phyloP scores from a whole-genome alignment of 1,140 invertebrate species.

The Drosophila paulistorum region DNA sequence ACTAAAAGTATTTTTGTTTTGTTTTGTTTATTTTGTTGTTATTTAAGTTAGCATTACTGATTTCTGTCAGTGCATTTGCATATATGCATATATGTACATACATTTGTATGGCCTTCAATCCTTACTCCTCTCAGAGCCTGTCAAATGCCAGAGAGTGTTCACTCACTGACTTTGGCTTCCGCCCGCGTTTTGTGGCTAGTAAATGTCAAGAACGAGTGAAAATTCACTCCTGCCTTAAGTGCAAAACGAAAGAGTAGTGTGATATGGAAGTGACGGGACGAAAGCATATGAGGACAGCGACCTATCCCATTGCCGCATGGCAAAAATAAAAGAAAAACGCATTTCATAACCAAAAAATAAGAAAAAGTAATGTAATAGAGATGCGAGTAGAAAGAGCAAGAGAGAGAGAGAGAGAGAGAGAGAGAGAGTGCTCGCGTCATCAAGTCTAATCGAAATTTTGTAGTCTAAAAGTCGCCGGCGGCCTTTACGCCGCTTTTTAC shows the following conservation, averaged over 20 bases:
- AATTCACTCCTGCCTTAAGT: constrained; percentile 70
- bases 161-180: background rate
- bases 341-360: constrained; percentile 14
- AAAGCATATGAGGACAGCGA: constrained; percentile 49
- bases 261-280: constrained; percentile 11
- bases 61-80: constrained; percentile 16
- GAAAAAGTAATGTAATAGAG: background rate
- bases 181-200: constrained; percentile 44
- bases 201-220: constrained; percentile 79
- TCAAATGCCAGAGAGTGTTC: constrained; percentile 66
- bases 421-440: background rate
- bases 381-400: background rate
- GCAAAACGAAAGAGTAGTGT: constrained; percentile 34
- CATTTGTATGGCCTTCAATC: background rate
- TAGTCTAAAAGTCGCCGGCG: constrained; percentile 7
- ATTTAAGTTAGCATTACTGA: background rate
- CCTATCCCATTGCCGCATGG: constrained; percentile 24
- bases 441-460: constrained; percentile 11
- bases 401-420: background rate
- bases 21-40: too few relatives aligned
- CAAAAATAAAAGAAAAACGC: background rate
- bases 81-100: too few relatives aligned
- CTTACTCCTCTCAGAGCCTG: constrained; percentile 41
- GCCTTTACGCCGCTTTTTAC: constrained; percentile 33
- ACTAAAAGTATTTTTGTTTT: too few relatives aligned